Evolutionary conservation across 2,888 invertebrate species (phyloP), one percentile per base, ranked within the genome.

Genomic region (Odontocerum albicorne): DNA sequence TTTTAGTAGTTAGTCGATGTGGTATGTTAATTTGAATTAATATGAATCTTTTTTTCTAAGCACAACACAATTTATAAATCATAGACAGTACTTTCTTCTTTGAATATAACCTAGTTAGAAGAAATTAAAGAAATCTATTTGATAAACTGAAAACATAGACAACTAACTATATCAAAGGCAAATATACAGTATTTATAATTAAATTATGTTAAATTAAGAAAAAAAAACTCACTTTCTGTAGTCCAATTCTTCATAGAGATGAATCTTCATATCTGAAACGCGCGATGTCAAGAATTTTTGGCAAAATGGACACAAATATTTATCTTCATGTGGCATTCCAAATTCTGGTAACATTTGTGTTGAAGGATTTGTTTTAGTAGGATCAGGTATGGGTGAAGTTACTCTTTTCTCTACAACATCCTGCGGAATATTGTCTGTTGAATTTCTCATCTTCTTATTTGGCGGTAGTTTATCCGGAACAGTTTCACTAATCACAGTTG

Each of bases 191-290:
- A 12, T 17, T 31, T 39, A 12, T 20, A 50, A 36, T 43, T 13
- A 38, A 47, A 16, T 21, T 35, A 4, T n/a, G 35, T 27, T 35
- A 12, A 8, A 44, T 19, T 15, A 33, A 55, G n/a, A 47, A 21
- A 35, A 6, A 35, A n/a, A 54, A 42, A 72, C 75, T 74, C 65
- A 87, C 86, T 82, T 83, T 62, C 82, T 77, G 64, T 86, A 85
- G 43, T 83, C 78, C 19, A 87, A 70, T 64, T 88, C 88, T 64
- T 83, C 81, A 63, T 77, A 86, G 46, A 88, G 68, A 71, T 88
- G 88, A 31, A 80, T 80, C 47, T 80, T 77, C 73, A 88, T 83
- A n/a, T 81, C 80, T 3, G 79, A 75, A 16, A 75, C 73, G 17
- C 73, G 75, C 45, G 79, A 81, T 1, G 83, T 81, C 32, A 74